These are phyloP conservation scores for Tuberolachnus salignus DNA, from an alignment of 2,888 invertebrate genomes.

Conservation along the genomic window DNA sequence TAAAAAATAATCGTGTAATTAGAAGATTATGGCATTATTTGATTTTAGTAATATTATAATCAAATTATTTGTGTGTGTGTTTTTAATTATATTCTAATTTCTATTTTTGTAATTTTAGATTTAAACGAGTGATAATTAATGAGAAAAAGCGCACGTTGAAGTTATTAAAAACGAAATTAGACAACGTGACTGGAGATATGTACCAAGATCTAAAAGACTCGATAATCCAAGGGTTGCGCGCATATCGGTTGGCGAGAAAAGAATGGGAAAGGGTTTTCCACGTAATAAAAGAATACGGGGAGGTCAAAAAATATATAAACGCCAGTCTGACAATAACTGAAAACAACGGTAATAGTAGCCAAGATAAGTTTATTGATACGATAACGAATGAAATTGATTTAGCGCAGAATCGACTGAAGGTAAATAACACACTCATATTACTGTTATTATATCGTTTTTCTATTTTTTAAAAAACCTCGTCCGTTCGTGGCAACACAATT, in stretches of 20 bases:
- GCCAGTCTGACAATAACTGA: neutral
- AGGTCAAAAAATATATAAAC: neutral
- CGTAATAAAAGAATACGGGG: slow-evolving; percentile 20
- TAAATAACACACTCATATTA: no score
- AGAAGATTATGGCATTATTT: neutral
- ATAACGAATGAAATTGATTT: slow-evolving; percentile 22
- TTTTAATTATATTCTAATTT: neutral
- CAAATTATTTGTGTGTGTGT: neutral
- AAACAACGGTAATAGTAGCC: neutral
- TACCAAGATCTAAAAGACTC: slow-evolving; percentile 26
- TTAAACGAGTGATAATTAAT: neutral
- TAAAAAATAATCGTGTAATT: no score
- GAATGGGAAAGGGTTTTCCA: slow-evolving; percentile 18
- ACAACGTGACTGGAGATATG: slow-evolving; percentile 14
- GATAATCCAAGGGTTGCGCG: slow-evolving; percentile 2
- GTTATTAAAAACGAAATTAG: slow-evolving; percentile 2
- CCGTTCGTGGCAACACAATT: neutral
- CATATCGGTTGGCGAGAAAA: slow-evolving; percentile 5
- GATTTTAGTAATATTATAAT: neutral
- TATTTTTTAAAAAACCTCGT: neutral
- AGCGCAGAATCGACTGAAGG: neutral
- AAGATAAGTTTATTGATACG: neutral
- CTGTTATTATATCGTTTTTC: no score
- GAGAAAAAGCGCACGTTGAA: slow-evolving; percentile 23
- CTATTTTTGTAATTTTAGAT: slow-evolving; percentile 9